Evolutionary conservation across 2,888 invertebrate genomes (phyloP).

Genomic region (Laspeyria flexula): DNA sequence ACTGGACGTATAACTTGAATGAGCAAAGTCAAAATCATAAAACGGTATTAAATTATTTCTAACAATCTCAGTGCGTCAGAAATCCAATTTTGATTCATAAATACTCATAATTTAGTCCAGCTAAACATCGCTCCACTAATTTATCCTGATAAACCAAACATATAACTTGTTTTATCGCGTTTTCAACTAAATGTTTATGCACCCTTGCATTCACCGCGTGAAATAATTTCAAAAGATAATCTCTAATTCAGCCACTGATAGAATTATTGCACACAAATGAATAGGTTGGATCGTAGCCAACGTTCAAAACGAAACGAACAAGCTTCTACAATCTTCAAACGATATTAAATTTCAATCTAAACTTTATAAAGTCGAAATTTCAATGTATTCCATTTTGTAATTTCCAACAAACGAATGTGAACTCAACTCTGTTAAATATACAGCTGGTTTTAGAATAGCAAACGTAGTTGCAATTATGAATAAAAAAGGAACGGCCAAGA

Average conservation of each 20-base stretch:
- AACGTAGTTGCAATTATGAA: constrained; percentile 18
- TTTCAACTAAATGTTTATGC: constrained; percentile 24
- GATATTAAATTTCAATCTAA: constrained; percentile 40
- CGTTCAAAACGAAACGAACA: constrained; percentile 51
- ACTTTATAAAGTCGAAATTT: constrained; percentile 54
- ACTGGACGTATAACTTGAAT: background rate
- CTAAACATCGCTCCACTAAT: background rate
- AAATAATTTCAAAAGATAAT: constrained; percentile 62
- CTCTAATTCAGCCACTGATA: constrained; percentile 53
- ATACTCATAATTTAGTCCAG: background rate
- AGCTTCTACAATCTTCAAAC: background rate
- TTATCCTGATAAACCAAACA: constrained; percentile 24
- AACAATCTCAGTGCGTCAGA: background rate
- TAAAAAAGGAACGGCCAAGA: constrained; percentile 23
- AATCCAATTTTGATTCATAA: background rate
- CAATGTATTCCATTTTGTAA: constrained; percentile 45
- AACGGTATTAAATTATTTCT: background rate
- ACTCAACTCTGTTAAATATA: constrained; percentile 16
- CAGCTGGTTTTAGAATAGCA: constrained; percentile 17
- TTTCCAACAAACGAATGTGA: constrained; percentile 30
- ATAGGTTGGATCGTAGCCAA: constrained; percentile 56
- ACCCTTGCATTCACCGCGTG: constrained; percentile 29
- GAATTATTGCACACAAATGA: constrained; percentile 39
- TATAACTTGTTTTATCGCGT: constrained; percentile 17
- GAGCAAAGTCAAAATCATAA: background rate